These are phyloP conservation scores for Chlamydotis undulata DNA, from an alignment of 2,113 vertebrate species.

Conservation along the genomic window DNA sequence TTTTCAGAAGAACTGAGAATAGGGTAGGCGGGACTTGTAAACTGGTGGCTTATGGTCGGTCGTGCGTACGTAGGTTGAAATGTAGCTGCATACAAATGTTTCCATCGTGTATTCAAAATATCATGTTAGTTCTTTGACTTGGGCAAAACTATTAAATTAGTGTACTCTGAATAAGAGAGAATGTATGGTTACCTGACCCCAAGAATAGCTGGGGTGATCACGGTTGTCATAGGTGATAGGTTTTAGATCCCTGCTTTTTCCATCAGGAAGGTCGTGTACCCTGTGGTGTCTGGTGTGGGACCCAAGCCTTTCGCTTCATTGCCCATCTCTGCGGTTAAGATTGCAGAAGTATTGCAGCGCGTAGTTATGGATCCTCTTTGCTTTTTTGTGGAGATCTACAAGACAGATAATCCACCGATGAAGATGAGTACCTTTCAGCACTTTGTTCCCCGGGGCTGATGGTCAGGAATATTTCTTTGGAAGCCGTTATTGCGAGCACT, in stretches of 20 bases:
- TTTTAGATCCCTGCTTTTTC: not conserved
- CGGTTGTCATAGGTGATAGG: not conserved
- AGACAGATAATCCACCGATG: not conserved
- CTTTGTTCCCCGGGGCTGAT: not conserved
- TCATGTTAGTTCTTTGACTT: not conserved
- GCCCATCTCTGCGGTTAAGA: not conserved
- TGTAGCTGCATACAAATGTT: not conserved
- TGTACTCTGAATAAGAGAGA: not conserved
- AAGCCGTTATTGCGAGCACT: not conserved
- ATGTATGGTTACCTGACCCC: not conserved
- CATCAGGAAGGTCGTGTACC: not conserved
- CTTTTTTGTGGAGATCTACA: not conserved
- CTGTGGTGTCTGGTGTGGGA: not conserved
- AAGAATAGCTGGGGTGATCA: not conserved
- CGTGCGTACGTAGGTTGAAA: not conserved
- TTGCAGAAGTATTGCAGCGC: not conserved
- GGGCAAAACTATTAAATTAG: not conserved
- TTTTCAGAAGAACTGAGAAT: not conserved
- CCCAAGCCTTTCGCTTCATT: not conserved
- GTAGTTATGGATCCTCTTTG: not conserved
- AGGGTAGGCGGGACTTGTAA: not conserved
- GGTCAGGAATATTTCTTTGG: not conserved
- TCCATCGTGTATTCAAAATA: not conserved
- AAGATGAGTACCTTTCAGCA: not conserved
- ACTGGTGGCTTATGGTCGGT: not conserved